Evolutionary conservation across 2,797 vertebrate genomes (phyloP).

Genomic region (Acridotheres tristis): DNA sequence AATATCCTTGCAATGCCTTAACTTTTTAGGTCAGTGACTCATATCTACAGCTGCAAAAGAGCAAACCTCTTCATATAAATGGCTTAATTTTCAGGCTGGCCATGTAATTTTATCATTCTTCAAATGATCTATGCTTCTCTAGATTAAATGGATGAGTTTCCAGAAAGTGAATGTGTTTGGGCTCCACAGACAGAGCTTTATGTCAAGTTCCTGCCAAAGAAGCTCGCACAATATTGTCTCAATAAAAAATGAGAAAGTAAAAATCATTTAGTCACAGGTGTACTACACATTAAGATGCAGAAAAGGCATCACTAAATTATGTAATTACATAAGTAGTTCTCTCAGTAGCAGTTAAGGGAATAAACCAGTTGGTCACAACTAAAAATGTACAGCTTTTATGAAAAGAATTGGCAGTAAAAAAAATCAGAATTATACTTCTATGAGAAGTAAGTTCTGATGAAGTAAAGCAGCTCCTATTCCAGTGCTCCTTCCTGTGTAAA

Average conservation of each 20-base stretch:
- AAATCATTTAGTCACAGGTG: not conserved
- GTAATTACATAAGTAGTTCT: not conserved
- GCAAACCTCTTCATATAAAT: slow-evolving; percentile 16
- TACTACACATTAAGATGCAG: not conserved
- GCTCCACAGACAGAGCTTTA: not conserved
- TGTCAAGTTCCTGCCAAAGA: not conserved
- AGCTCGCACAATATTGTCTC: not conserved
- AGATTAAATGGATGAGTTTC: slow-evolving; percentile 12
- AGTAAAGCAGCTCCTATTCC: not conserved
- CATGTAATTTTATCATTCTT: slow-evolving; percentile 27
- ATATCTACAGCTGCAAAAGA: not conserved
- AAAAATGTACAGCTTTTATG: not conserved
- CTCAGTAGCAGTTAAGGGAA: not conserved
- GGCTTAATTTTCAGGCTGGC: slow-evolving; percentile 39
- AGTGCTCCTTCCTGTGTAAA: not conserved
- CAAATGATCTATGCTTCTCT: slow-evolving; percentile 1
- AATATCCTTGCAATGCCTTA: not conserved
- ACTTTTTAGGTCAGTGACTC: slow-evolving; percentile 33
- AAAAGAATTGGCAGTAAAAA: not conserved
- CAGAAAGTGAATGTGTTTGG: not conserved
- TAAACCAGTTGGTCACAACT: not conserved
- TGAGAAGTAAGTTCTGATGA: not conserved
- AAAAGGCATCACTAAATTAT: not conserved
- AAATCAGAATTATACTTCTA: not conserved
- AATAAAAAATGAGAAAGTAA: slow-evolving; percentile 8